phyloP scores from a whole-genome alignment of 2,113 vertebrate genomes.

The Phyllostomus hastatus region DNA sequence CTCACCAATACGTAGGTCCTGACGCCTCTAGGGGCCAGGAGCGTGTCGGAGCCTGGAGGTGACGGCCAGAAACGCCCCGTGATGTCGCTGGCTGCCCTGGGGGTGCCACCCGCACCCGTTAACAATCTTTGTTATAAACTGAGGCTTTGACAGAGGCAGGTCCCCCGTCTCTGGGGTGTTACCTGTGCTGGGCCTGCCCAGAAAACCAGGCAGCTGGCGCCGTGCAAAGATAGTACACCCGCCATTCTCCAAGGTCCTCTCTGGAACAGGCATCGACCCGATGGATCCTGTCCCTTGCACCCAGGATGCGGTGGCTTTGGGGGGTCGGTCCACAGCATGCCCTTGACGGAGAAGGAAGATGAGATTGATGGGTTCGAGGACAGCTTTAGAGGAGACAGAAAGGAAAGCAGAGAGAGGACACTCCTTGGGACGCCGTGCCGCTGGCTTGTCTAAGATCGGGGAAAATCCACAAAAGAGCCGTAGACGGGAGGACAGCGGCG shows the following conservation, averaged over 20 bases:
- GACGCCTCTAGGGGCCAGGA: accelerated
- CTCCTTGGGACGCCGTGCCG: neutral
- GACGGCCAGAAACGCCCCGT: accelerated
- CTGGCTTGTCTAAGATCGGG: neutral
- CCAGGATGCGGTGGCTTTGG: neutral
- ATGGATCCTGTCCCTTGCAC: accelerated
- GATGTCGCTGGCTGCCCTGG: neutral
- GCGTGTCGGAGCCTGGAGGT: accelerated
- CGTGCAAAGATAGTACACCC: accelerated
- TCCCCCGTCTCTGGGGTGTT: neutral
- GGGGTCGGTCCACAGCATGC: accelerated
- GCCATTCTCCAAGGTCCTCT: neutral
- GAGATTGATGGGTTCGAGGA: neutral
- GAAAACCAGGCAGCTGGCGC: neutral
- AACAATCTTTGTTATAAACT: neutral
- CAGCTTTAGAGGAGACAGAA: neutral
- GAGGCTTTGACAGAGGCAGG: too few species aligned
- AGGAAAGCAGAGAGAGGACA: neutral
- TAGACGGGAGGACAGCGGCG: neutral
- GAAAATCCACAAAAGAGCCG: accelerated
- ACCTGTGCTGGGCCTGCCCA: accelerated
- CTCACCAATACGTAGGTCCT: accelerated
- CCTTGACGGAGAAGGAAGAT: neutral
- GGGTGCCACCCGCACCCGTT: accelerated
- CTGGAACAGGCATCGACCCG: accelerated